These are phyloP conservation scores for Lanistes nyassanus DNA, from an alignment of 1,140 invertebrate species.

Conservation along the genomic window DNA sequence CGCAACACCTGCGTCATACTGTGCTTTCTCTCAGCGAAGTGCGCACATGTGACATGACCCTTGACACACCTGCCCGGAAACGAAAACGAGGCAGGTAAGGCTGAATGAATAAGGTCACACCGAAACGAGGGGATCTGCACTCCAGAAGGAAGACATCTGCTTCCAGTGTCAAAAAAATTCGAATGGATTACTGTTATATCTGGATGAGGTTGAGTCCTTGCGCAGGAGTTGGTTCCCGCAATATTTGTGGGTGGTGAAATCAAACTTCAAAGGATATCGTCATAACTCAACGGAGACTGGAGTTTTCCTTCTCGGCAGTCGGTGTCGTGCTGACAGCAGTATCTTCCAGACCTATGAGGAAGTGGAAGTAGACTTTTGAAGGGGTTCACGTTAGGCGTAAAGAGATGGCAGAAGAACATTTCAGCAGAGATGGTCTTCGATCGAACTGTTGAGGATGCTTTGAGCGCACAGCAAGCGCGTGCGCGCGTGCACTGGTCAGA, in stretches of 20 bases:
- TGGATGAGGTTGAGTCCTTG: too few relatives aligned
- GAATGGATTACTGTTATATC: too few relatives aligned
- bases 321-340: too few relatives aligned
- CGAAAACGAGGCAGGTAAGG: slow-evolving; percentile 38
- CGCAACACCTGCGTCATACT: neutral
- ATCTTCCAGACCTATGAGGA: slow-evolving; percentile 14
- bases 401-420: slow-evolving; percentile 7
- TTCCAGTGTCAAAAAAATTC: too few relatives aligned
- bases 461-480: slow-evolving; percentile 13
- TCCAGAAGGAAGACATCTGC: too few relatives aligned
- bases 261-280: too few relatives aligned
- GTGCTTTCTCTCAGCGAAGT: neutral
- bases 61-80: slow-evolving; percentile 33
- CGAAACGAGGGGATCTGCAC: too few relatives aligned
- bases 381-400: slow-evolving; percentile 3
- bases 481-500: slow-evolving; percentile 20
- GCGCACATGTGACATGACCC: neutral
- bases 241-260: too few relatives aligned
- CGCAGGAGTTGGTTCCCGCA: too few relatives aligned
- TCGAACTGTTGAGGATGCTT: slow-evolving; percentile 23
- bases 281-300: too few relatives aligned
- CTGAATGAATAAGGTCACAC: slow-evolving; percentile 27
- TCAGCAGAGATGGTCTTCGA: slow-evolving; percentile 13
- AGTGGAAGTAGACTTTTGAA: slow-evolving; percentile 16
- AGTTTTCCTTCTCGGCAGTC: too few relatives aligned